These are phyloP conservation scores for Paragorgia papillata DNA, from an alignment of 92 coral and sea anemone genomes.

Conservation along the genomic window DNA sequence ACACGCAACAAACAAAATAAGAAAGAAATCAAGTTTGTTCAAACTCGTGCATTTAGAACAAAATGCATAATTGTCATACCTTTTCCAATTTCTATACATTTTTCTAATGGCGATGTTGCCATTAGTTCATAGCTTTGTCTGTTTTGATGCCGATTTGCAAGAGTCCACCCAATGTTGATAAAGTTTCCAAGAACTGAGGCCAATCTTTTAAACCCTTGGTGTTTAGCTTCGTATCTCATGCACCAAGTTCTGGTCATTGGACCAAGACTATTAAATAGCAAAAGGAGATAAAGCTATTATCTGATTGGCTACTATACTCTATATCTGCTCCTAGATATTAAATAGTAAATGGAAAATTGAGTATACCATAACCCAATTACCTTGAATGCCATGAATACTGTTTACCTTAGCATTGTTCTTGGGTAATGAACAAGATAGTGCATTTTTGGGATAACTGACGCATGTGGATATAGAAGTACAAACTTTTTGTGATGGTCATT, in stretches of 20 bases:
- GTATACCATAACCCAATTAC: no score
- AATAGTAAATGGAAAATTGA: no score
- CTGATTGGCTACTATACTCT: no score
- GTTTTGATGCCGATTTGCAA: constrained; percentile 49
- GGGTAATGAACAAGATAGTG: constrained; percentile 58
- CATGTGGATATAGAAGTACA: constrained; percentile 55
- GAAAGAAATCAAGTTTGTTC: no score
- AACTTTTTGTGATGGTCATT: constrained; percentile 50
- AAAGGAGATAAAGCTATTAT: background rate
- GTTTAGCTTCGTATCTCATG: constrained; percentile 60
- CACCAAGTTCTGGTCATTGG: constrained; percentile 60
- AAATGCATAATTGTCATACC: no score
- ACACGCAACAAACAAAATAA: no score
- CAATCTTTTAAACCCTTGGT: constrained; percentile 50
- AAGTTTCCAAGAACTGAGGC: constrained; percentile 56
- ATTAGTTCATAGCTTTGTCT: constrained; percentile 44
- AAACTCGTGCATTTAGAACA: no score
- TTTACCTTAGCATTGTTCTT: constrained; percentile 49
- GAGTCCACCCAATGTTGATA: constrained; percentile 56
- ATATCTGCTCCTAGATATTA: no score
- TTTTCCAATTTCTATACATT: no score
- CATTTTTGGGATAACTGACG: constrained; percentile 65
- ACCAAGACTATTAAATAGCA: constrained; percentile 46
- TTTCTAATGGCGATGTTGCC: no score
- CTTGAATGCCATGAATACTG: no score